A percentile compares a stretch with the other conserved stretches of the same genome.
Evolutionary conservation across 2,113 vertebrate genomes (phyloP).

Genomic region (Eulacestoma nigropectus): DNA sequence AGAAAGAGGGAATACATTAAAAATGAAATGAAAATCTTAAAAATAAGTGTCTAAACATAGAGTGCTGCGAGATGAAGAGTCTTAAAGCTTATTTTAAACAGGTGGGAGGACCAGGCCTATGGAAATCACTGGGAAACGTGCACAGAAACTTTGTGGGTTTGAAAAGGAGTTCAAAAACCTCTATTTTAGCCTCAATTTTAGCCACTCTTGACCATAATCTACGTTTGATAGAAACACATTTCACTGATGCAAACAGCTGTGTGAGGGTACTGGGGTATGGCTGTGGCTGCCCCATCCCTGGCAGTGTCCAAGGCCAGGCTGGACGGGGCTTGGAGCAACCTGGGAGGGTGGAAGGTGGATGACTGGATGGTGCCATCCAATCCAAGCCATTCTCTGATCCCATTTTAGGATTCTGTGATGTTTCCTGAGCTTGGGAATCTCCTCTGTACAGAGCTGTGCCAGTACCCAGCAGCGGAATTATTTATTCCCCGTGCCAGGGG

Average conservation of each 20-base stretch:
- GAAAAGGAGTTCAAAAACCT: neutral
- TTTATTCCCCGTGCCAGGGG: neutral
- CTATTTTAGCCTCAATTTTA: neutral
- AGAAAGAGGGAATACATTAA: neutral
- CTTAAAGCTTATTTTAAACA: neutral
- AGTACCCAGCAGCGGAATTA: neutral
- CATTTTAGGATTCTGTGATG: fast-evolving
- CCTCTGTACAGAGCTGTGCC: neutral
- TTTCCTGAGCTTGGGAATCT: neutral
- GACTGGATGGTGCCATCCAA: neutral
- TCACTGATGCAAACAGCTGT: neutral
- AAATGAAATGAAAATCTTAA: neutral
- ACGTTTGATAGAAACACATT: neutral
- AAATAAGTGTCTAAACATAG: slow-evolving; percentile 23
- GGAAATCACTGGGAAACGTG: neutral
- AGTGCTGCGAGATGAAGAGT: neutral
- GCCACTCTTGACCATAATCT: neutral
- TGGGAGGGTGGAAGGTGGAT: neutral
- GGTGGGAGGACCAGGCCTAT: neutral
- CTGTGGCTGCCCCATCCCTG: neutral
- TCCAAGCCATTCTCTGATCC: neutral
- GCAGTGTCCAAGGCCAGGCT: neutral
- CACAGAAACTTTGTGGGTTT: neutral
- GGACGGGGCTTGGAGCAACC: fast-evolving
- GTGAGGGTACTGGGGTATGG: fast-evolving